Evolutionary conservation across 2,888 invertebrate species (phyloP), one percentile per base, ranked within the genome.

Genomic region (Agonum fuliginosum): DNA sequence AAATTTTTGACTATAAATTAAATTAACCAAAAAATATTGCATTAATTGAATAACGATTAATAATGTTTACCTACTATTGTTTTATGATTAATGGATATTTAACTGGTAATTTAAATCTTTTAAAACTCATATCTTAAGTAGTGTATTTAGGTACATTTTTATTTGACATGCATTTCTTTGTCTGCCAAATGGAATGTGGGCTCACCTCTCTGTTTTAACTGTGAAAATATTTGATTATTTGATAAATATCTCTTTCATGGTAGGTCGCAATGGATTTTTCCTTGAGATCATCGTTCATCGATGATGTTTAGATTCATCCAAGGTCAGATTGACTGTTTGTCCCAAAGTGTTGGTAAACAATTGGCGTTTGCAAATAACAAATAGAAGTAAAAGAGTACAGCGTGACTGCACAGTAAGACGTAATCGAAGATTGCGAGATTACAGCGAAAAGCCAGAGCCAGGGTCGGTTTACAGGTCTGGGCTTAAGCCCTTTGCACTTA

Each of bases 391-490:
- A 43, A 69, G 43, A 69, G 27, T 69, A 14, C 27, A 43, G 69
- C 69, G 69, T 69, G 69, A 69, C 41, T 62, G 34, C 69, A 69
- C 41, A 69, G 69, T 43, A 69, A 41, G 69, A 69, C 69, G 69
- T 69, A 69, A 69, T 69, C 69, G 43, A 69, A 67, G 67, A 67
- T 67, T 37, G 37, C 14, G 62, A 30, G 62, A 65, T 65, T 67
- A 34, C 19, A 20, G 1, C 20, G 10, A 37, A 37, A 37, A n/a
- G n/a, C n/a, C n/a, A n/a, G n/a, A n/a, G n/a, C n/a, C n/a, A n/a
- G n/a, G n/a, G n/a, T n/a, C n/a, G n/a, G n/a, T n/a, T n/a, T n/a
- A n/a, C n/a, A n/a, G n/a, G n/a, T n/a, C n/a, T n/a, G n/a, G n/a
- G n/a, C n/a, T n/a, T n/a, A n/a, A n/a, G n/a, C n/a, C n/a, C n/a